These are phyloP conservation scores for Drosophila pseudoananassae DNA, from an alignment of 1,140 invertebrate species.

Conservation along the genomic window DNA sequence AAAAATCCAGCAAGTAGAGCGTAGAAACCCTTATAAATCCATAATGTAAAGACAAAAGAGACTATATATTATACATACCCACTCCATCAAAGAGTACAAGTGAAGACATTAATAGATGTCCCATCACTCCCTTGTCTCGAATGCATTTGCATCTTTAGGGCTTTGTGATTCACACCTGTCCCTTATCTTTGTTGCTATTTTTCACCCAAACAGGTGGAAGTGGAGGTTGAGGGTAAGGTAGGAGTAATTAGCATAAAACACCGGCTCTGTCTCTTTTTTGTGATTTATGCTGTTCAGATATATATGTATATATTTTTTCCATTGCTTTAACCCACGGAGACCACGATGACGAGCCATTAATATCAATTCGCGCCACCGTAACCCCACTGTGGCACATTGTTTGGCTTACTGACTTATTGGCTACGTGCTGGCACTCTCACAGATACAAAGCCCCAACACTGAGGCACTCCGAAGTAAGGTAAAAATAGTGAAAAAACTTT, in stretches of 20 bases:
- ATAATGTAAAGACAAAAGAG: too few species aligned
- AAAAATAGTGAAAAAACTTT: constrained; percentile 38
- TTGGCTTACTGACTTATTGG: constrained; percentile 51
- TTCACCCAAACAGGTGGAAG: not conserved
- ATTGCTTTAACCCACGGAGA: constrained; percentile 4
- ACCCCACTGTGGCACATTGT: constrained; percentile 49
- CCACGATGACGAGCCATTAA: constrained; percentile 50
- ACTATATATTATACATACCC: not conserved
- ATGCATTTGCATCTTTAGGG: constrained; percentile 27
- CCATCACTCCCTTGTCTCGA: constrained; percentile 18
- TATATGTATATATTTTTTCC: constrained; percentile 1
- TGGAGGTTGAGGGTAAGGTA: not conserved
- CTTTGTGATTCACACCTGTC: constrained; percentile 15
- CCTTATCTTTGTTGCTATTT: too few species aligned
- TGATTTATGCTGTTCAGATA: constrained; percentile 53
- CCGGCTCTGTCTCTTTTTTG: not conserved
- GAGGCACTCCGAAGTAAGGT: not conserved
- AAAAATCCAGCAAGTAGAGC: too few species aligned
- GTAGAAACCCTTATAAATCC: too few species aligned
- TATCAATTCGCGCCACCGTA: constrained; percentile 47
- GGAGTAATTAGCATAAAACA: constrained; percentile 41
- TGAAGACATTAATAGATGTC: not conserved
- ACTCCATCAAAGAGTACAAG: not conserved
- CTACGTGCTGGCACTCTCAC: constrained; percentile 44
- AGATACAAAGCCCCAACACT: not conserved